Evolutionary conservation across 2,113 vertebrate species (phyloP), one percentile per base, ranked within the genome.

Genomic region (Herpetotheres cachinnans): DNA sequence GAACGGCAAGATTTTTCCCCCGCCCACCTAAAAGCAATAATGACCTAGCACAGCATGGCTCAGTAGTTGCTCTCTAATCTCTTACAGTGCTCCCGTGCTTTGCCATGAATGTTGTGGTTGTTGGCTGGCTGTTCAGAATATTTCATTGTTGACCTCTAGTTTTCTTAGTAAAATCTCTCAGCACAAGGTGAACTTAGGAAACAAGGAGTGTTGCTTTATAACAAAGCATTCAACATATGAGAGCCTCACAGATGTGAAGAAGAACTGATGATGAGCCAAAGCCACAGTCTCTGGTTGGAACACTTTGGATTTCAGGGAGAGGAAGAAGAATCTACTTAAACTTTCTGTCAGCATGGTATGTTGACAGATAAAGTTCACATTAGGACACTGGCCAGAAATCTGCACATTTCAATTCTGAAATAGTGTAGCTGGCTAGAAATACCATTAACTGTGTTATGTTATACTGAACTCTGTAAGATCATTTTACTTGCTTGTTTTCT

Each of bases 101-200:
- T 93, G 89, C 86, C 63, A 72, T 72, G 85, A 86, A 91, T 58
- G 71, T 50, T 91, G 95, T 74, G 93, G 91, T 87, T 81, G 25
- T 61, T 96, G 91, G 94, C 84, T 91, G 67, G 12, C 63, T 76
- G 38, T 25, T 89, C 56, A 87, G 69, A 73, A 38, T 90, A 59
- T 61, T 81, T 86, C 52, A 49, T 3, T 66, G 40, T 18, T 95
- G 95, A 82, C 67, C 65, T 96, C 73, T 65, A 9, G 44, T 74
- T 93, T 74, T 92, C 90, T 89, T 52, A 47, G 71, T 63, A 76
- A 93, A 93, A 79, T 87, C 49, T 89, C 78, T 91, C 47, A 42
- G 91, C 29, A 7, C 78, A 81, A 61, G 17, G 62, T 70, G 54
- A 90, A 65, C 82, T 86, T 58, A 5, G 29, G 70, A 38, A 95